Conservation (phyloP, 2,888 invertebrate genomes). For the Kuschelorhynchus macadamiae region DNA sequence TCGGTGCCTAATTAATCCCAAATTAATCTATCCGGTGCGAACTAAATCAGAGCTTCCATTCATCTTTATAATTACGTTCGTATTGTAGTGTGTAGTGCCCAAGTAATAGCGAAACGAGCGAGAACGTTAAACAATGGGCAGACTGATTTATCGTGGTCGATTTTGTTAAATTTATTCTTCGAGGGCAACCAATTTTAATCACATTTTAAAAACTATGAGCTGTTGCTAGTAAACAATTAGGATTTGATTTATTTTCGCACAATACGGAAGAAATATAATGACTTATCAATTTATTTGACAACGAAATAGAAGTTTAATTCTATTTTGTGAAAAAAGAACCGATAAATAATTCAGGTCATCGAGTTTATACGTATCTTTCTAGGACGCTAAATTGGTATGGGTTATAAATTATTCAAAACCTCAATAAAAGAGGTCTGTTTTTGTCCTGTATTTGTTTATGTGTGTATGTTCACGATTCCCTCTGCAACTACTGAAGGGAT, state of each 20-base stretch:
- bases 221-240: constrained; percentile 29
- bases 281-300: background rate
- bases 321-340: no score
- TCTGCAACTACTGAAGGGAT: no score
- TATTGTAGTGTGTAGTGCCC: constrained; percentile 26
- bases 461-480: no score
- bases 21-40: background rate
- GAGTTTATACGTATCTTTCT: no score
- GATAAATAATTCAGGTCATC: no score
- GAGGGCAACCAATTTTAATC: constrained; percentile 23
- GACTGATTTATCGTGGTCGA: constrained; percentile 27
- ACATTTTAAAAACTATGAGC: constrained; percentile 32
- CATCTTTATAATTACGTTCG: constrained; percentile 24
- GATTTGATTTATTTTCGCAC: constrained; percentile 22
- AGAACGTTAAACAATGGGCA: background rate
- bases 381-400: no score
- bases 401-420: no score
- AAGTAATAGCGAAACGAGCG: constrained; percentile 15
- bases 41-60: constrained; percentile 27
- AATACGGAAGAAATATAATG: background rate
- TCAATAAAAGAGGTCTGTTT: no score
- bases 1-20: no score
- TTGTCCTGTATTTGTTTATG: no score
- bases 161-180: constrained; percentile 33
- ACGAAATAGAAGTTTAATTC: background rate